These are phyloP conservation scores for Mylabris sibirica DNA, from an alignment of 2,888 invertebrate species.

Conservation along the genomic window DNA sequence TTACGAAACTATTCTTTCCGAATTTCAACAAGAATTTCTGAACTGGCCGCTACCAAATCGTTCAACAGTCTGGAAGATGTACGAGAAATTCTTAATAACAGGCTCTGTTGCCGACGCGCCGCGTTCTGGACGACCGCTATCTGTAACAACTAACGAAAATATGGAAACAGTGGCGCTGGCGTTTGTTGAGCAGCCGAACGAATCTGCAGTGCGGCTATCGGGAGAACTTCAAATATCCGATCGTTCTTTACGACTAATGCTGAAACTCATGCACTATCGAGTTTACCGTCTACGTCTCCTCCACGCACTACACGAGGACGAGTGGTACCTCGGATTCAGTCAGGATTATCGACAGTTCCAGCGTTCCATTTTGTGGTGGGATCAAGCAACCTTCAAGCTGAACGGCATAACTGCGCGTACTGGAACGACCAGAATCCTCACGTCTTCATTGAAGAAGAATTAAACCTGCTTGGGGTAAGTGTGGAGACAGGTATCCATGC, in stretches of 20 bases:
- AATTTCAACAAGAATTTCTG: neutral
- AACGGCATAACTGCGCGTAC: conserved; percentile 43
- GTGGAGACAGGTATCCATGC: conserved; percentile 40
- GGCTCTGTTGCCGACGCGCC: conserved; percentile 18
- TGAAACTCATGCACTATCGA: conserved; percentile 17
- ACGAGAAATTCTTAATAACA: neutral
- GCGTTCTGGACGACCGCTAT: conserved; percentile 19
- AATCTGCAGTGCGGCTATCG: conserved; percentile 19
- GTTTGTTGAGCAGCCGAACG: conserved; percentile 21
- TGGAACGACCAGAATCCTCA: conserved; percentile 16
- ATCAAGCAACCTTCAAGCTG: conserved; percentile 42
- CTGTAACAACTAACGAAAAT: conserved; percentile 19
- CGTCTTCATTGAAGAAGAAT: conserved; percentile 31
- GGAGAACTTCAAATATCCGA: conserved; percentile 22
- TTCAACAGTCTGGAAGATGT: neutral
- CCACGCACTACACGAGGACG: conserved; percentile 33
- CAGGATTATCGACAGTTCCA: conserved; percentile 29
- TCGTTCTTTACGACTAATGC: conserved; percentile 22
- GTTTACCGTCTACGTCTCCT: conserved; percentile 34
- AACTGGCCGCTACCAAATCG: neutral
- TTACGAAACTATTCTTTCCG: neutral
- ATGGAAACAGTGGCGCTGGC: conserved; percentile 24
- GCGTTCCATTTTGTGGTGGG: conserved; percentile 31
- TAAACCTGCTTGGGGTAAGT: conserved; percentile 37
- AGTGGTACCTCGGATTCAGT: conserved; percentile 33